Evolutionary conservation across 2,113 vertebrate species (phyloP).

Genomic region (Gambusia holbrooki): DNA sequence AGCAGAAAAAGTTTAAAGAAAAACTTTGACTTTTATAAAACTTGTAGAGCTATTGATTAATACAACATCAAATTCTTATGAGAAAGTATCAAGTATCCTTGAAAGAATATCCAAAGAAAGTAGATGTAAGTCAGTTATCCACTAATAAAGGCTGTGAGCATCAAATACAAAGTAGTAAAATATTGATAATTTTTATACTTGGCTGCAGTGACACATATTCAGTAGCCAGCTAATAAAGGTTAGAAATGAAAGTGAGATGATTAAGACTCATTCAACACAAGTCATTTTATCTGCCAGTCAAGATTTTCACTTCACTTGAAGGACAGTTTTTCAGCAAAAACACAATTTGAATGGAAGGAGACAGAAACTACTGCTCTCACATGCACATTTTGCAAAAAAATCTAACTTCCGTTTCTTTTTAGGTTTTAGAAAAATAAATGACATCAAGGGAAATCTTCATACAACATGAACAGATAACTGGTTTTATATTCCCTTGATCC

Average conservation of each 20-base stretch:
- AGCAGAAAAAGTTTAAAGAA: no score
- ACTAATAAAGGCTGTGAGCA: neutral
- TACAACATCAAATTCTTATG: no score
- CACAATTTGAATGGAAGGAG: neutral
- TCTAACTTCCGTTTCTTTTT: no score
- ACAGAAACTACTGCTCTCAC: neutral
- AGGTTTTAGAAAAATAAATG: no score
- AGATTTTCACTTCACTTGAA: neutral
- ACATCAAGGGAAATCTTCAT: neutral
- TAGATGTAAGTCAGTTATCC: neutral
- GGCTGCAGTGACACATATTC: neutral
- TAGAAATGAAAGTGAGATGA: constrained; percentile 1
- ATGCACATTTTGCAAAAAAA: neutral
- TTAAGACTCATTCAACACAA: constrained; percentile 11
- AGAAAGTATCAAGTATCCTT: no score
- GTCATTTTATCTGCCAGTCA: constrained; percentile 20
- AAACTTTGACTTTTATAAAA: no score
- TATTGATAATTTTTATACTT: neutral
- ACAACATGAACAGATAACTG: neutral
- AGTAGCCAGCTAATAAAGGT: neutral
- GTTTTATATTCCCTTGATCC: neutral
- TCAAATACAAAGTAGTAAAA: constrained; percentile 4
- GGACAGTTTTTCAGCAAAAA: neutral
- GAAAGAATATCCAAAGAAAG: no score
- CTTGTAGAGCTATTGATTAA: no score